These are phyloP conservation scores for Bergia sp. DNA, from an alignment of 92 coral and sea anemone species.

Conservation along the genomic window DNA sequence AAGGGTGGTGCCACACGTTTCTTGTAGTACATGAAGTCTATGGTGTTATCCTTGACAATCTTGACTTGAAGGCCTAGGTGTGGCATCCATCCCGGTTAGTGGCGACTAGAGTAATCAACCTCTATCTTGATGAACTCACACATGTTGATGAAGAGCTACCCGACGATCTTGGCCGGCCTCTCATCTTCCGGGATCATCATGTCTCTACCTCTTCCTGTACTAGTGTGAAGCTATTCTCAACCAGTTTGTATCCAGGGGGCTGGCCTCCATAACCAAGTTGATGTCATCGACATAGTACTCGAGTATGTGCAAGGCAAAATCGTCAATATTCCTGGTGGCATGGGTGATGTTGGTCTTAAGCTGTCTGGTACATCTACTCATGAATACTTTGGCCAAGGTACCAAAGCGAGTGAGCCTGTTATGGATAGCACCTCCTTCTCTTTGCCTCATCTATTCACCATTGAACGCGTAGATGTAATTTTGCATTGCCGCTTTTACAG, in stretches of 20 bases:
- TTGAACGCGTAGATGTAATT: no score
- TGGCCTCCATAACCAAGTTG: neutral
- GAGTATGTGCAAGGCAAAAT: no score
- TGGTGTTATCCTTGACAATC: neutral
- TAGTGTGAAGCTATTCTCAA: neutral
- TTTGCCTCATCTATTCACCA: no score
- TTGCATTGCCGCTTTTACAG: no score
- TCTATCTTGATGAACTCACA: constrained; percentile 3
- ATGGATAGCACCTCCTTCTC: no score
- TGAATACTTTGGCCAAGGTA: no score
- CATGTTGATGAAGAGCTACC: constrained; percentile 16
- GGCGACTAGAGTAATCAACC: neutral
- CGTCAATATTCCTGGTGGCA: no score
- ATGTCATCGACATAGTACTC: no score
- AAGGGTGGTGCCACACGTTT: neutral
- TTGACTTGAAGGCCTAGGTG: neutral
- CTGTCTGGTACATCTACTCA: no score
- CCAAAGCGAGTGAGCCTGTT: no score
- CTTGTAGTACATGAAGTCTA: neutral
- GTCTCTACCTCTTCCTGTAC: neutral
- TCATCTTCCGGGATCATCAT: constrained; percentile 1
- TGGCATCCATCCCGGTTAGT: neutral
- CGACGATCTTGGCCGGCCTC: constrained; percentile 4
- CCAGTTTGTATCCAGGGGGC: neutral
- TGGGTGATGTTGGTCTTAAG: no score